Base-by-base conservation (phyloP, 2,888 invertebrate genomes). In the Napeogenes sylphis region DNA sequence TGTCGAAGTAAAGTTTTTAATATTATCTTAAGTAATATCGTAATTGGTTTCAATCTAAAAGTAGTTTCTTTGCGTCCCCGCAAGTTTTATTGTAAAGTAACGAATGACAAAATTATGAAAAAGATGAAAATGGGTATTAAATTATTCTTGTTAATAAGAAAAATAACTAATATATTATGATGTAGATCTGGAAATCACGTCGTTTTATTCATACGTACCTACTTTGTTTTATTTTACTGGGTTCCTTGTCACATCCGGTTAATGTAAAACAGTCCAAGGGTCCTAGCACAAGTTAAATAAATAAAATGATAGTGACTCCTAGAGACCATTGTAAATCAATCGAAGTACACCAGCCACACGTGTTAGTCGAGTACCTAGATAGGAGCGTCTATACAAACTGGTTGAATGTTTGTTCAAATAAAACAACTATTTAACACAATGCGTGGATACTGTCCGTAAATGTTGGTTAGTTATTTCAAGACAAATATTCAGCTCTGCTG, bases 291-390 rank as follows among this genome's bases (percentile, higher is more conserved):
- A 51, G 51, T 51, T 30, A 51, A 51, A 51, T 51, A 51, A 51
- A 51, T 51, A 51, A 51, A 51, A 21, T 51, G 21, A 51, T 45
- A 53, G 45, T 61, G 61, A 55, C 58, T 30, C 58, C 51, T 64
- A 55, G 46, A 42, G 55, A 51, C 61, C 45, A 64, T 64, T 64
- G 61, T 64, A 64, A 61, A 61, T 64, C 64, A 64, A 58, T 64
- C 56, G 55, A 38, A 38, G 59, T 30, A 47, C 67, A 62, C 71
- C 68, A 68, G 72, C 70, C 69, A 70, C 73, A 74, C 71, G 72
- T 73, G 73, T 71, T 70, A 67, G 55, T 57, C 73, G 72, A 75
- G 72, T 71, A 68, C 70, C 72, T 74, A 77, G 73, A 73, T 73
- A 62, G 68, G 68, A 65, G 68, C 63, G 62, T 69, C 65, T 61